phyloP scores from a whole-genome alignment of 2,113 vertebrate species.

The Isurus oxyrinchus region DNA sequence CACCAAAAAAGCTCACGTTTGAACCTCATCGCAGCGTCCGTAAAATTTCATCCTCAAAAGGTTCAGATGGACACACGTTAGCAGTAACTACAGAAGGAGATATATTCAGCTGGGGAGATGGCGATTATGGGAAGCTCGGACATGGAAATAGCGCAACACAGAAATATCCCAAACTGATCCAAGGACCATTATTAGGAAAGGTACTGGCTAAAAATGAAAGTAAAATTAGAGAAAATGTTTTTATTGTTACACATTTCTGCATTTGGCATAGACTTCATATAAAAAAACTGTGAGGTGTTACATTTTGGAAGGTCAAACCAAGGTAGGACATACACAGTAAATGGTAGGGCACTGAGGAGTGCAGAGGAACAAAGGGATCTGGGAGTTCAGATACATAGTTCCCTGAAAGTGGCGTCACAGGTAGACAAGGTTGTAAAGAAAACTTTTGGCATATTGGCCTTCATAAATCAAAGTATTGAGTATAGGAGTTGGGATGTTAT shows the following conservation, averaged over 20 bases:
- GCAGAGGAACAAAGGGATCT: too few relatives aligned
- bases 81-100: conserved; percentile 66
- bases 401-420: too few relatives aligned
- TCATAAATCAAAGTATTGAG: too few relatives aligned
- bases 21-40: conserved; percentile 65
- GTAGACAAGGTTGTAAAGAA: too few relatives aligned
- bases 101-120: conserved; percentile 71
- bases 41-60: conserved; percentile 69
- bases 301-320: too few relatives aligned
- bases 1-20: conserved; percentile 67
- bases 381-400: too few relatives aligned
- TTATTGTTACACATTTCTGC: not conserved
- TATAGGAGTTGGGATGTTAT: too few relatives aligned
- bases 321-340: too few relatives aligned
- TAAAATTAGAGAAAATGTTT: not conserved
- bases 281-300: too few relatives aligned
- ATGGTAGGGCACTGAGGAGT: too few relatives aligned
- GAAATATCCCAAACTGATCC: conserved; percentile 65
- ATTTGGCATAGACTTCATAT: not conserved
- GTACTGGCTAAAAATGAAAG: not conserved
- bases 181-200: conserved; percentile 38
- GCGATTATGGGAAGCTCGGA: conserved; percentile 70
- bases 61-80: conserved; percentile 68
- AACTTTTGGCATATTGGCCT: too few relatives aligned
- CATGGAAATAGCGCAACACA: conserved; percentile 69